A percentile compares a stretch with the other conserved stretches of the same genome.
Evolutionary conservation across 2,797 vertebrate species (phyloP).

Genomic region (Toxotes lorentzi): DNA sequence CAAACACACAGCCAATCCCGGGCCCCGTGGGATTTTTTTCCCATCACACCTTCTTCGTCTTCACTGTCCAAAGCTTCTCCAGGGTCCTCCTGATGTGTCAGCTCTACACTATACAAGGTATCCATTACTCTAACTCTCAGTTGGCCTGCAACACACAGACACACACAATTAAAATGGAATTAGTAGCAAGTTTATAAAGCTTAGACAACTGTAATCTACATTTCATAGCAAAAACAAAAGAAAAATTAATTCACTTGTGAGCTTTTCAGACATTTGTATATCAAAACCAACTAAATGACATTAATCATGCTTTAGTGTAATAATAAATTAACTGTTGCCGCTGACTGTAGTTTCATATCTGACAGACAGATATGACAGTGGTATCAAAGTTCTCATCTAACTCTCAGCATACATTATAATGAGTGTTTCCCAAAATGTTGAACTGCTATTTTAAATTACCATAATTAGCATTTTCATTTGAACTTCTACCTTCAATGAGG

Average conservation of each 20-base stretch:
- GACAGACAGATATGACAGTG: neutral
- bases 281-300: neutral
- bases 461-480: neutral
- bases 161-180: neutral
- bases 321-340: too few species aligned
- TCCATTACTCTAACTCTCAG: slow-evolving; percentile 81
- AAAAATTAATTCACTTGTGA: neutral
- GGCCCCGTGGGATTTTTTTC: slow-evolving; percentile 41
- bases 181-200: too few species aligned
- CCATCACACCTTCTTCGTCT: slow-evolving; percentile 53
- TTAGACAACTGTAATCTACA: neutral
- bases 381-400: neutral
- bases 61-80: slow-evolving; percentile 43
- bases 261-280: neutral
- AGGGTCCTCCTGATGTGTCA: slow-evolving; percentile 79
- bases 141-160: slow-evolving; percentile 76
- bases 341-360: neutral
- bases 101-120: slow-evolving; percentile 77
- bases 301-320: neutral
- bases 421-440: too few species aligned
- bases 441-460: neutral
- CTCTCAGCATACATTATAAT: neutral
- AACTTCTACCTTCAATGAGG: slow-evolving; percentile 78
- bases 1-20: slow-evolving; percentile 75
- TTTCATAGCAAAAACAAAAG: too few species aligned